Evolutionary conservation across 2,113 vertebrate species (phyloP).

Genomic region (Larimichthys polyactis): DNA sequence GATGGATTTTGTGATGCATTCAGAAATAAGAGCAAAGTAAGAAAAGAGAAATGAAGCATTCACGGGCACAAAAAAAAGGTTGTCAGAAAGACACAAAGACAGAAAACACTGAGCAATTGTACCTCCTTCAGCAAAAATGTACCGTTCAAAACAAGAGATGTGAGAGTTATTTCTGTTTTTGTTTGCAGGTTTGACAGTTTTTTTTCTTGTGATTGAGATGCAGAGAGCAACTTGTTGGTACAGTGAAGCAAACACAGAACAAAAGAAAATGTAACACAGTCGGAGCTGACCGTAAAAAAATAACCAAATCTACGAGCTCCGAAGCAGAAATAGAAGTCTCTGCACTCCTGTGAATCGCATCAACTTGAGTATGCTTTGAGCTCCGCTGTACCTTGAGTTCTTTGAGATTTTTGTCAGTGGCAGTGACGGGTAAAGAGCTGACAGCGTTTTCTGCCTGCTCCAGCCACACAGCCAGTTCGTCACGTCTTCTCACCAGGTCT

Average conservation of each 20-base stretch:
- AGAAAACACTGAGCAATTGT: neutral
- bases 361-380: neutral
- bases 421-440: constrained; percentile 74
- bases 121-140: constrained; percentile 1
- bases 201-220: constrained; percentile 23
- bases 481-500: constrained; percentile 85
- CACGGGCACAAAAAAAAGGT: neutral
- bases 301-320: constrained; percentile 6
- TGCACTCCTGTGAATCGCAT: neutral
- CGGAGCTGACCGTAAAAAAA: constrained; percentile 29
- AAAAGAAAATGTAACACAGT: constrained; percentile 9
- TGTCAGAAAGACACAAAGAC: neutral
- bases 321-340: constrained; percentile 31
- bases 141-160: constrained; percentile 25
- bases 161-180: constrained; percentile 5
- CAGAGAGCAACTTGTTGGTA: constrained; percentile 27
- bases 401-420: constrained; percentile 83
- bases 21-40: neutral
- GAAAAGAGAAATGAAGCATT: neutral
- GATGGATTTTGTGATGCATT: neutral
- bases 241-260: neutral
- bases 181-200: constrained; percentile 16
- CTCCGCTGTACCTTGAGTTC: constrained; percentile 87
- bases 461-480: constrained; percentile 88
- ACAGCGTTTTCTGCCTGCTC: constrained; percentile 84